These are phyloP conservation scores for Julus scanicus DNA, from an alignment of 2,888 invertebrate genomes.

Conservation along the genomic window DNA sequence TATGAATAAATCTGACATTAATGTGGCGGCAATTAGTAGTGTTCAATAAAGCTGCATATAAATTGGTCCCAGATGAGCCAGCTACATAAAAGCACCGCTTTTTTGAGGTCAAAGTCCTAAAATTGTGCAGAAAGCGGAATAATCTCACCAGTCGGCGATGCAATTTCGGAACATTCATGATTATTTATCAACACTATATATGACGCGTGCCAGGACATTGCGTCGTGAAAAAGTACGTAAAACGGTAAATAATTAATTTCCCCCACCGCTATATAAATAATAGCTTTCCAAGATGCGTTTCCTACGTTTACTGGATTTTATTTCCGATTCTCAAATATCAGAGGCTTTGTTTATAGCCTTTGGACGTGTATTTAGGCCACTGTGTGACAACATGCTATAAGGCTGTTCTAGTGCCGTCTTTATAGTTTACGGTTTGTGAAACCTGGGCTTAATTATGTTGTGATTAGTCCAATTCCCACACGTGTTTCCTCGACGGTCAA, in stretches of 20 bases:
- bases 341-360: conserved; percentile 16
- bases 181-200: background rate
- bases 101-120: conserved; percentile 5
- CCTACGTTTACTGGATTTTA: background rate
- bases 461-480: conserved; percentile 40
- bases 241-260: conserved; percentile 43
- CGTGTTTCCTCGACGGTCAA: conserved; percentile 21
- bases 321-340: conserved; percentile 45
- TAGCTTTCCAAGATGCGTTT: background rate
- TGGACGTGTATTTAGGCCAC: conserved; percentile 20
- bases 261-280: background rate
- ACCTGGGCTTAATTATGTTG: conserved; percentile 7
- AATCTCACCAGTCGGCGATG: background rate
- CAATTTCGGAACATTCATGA: background rate
- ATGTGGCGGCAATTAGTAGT: background rate
- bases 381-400: background rate
- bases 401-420: background rate
- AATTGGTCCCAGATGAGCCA: background rate
- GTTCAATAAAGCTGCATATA: background rate
- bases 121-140: background rate
- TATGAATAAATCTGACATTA: background rate
- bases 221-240: conserved; percentile 25
- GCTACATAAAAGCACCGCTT: background rate
- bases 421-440: conserved; percentile 7
- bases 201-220: background rate